These are phyloP conservation scores for Brachionus koreanus DNA, from an alignment of 1,140 invertebrate genomes.

Conservation along the genomic window DNA sequence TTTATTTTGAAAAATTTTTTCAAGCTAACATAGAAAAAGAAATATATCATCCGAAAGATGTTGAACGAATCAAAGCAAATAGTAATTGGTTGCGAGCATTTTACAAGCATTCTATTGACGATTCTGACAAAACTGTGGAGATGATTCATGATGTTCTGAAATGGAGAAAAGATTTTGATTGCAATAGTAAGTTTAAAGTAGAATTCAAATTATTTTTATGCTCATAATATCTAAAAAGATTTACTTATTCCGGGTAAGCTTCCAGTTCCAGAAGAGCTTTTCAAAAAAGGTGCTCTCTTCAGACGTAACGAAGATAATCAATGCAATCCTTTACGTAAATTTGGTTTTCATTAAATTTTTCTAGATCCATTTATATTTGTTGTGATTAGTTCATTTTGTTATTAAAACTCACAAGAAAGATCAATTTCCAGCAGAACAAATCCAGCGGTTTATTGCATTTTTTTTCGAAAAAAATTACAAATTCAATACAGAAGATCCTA, in stretches of 20 bases:
- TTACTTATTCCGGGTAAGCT: not conserved
- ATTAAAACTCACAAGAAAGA: slow-evolving; percentile 64
- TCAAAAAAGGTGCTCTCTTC: slow-evolving; percentile 6
- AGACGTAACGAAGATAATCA: slow-evolving; percentile 18
- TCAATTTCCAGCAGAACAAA: slow-evolving; percentile 67
- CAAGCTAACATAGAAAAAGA: slow-evolving; percentile 16
- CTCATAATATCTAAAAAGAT: not conserved
- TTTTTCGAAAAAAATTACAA: slow-evolving; percentile 73
- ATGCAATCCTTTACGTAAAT: slow-evolving; percentile 37
- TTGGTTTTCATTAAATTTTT: not conserved
- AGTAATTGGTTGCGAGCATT: slow-evolving; percentile 26
- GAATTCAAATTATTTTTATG: not conserved
- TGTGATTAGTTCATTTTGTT: slow-evolving; percentile 50
- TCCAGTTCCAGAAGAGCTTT: slow-evolving; percentile 14
- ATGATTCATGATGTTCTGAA: slow-evolving; percentile 16
- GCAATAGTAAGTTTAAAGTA: not conserved
- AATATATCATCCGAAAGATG: slow-evolving; percentile 19
- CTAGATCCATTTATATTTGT: not conserved
- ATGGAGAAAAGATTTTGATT: slow-evolving; percentile 32
- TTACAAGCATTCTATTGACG: slow-evolving; percentile 2
- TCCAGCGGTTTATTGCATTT: slow-evolving; percentile 77
- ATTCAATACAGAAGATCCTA: slow-evolving; percentile 69
- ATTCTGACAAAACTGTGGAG: not conserved
- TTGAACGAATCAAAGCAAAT: slow-evolving; percentile 36
- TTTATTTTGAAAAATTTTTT: not conserved